A percentile compares a stretch with the other conserved stretches of the same genome.
Conservation (phyloP, 2,113 vertebrate genomes). For the Bufo gargarizans region DNA sequence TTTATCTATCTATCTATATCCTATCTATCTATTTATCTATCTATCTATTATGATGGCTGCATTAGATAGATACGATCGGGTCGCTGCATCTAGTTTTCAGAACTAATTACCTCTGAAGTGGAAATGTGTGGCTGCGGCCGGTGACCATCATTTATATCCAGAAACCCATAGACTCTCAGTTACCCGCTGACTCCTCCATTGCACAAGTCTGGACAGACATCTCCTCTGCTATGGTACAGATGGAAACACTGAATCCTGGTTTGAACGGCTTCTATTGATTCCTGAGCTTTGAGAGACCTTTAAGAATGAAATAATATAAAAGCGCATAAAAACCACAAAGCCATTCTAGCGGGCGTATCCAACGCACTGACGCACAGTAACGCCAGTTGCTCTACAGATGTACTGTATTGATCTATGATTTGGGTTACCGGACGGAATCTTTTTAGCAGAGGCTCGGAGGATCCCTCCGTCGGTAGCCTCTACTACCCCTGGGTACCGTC, state of each 20-base stretch:
- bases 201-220: too few species aligned
- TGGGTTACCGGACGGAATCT: neutral
- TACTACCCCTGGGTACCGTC: constrained; percentile 17
- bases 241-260: too few species aligned
- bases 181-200: too few species aligned
- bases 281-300: neutral
- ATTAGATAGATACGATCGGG: too few species aligned
- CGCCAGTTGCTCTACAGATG: neutral
- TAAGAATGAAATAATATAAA: neutral
- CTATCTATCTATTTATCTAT: neutral
- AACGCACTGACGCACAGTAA: neutral
- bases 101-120: too few species aligned
- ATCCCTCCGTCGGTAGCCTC: neutral
- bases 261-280: neutral
- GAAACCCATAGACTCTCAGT: too few species aligned
- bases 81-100: too few species aligned
- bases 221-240: too few species aligned
- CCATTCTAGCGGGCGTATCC: too few species aligned
- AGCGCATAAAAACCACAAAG: neutral
- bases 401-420: neutral
- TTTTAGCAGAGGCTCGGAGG: neutral
- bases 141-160: too few species aligned
- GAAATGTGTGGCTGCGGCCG: too few species aligned
- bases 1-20: constrained; percentile 1
- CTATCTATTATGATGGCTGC: neutral